Evolutionary conservation across 2,888 invertebrate genomes (phyloP).

Genomic region (Amblyjoppa proteus): DNA sequence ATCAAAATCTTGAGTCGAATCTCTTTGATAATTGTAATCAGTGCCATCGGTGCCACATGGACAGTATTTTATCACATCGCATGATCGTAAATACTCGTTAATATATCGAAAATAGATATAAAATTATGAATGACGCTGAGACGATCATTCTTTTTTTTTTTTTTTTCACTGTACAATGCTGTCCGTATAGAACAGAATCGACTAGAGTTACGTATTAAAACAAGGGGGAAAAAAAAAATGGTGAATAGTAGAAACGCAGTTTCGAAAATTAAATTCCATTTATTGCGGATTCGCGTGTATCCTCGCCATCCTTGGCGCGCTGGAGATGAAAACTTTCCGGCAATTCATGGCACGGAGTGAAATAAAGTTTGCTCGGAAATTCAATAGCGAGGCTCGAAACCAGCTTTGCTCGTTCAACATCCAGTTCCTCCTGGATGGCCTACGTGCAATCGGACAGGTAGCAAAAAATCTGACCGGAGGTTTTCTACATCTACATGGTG

Average conservation of each 20-base stretch:
- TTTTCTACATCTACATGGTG: conserved; percentile 1
- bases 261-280: not conserved
- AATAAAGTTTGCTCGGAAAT: conserved; percentile 9
- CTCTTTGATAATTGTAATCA: conserved; percentile 6
- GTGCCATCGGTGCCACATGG: conserved; percentile 3
- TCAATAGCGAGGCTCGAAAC: conserved; percentile 11
- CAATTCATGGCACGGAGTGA: not conserved
- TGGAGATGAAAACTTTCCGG: not conserved
- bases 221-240: no score
- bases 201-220: not conserved
- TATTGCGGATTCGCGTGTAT: not conserved
- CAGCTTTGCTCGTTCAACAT: not conserved
- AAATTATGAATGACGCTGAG: conserved; percentile 8
- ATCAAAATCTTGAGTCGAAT: conserved; percentile 1
- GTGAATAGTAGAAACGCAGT: not conserved
- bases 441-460: conserved; percentile 15
- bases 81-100: not conserved
- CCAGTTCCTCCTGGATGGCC: not conserved
- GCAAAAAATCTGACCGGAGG: not conserved
- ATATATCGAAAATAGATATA: conserved; percentile 13
- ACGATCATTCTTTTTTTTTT: conserved; percentile 16
- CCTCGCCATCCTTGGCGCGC: not conserved
- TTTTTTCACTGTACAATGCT: not conserved
- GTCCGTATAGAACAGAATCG: not conserved
- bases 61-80: not conserved